A percentile compares a stretch with the other conserved stretches of the same genome.
Conservation (phyloP, 1,140 invertebrate species). For the Drosophila persimilis region DNA sequence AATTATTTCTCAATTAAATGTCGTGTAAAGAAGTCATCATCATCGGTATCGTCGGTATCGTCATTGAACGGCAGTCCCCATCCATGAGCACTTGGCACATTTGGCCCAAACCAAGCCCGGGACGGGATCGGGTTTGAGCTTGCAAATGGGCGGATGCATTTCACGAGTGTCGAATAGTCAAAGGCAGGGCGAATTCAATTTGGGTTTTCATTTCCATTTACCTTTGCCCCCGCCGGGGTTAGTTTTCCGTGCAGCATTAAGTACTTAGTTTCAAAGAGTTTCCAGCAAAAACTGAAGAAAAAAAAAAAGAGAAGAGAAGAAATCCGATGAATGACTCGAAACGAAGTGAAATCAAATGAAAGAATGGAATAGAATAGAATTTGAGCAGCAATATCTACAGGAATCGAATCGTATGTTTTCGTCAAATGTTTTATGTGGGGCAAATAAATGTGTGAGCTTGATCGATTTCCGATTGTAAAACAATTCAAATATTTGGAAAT, state of each 20-base stretch:
- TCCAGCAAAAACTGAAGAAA: constrained; percentile 8
- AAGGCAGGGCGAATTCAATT: constrained; percentile 72
- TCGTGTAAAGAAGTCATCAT: constrained; percentile 72
- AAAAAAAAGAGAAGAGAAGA: too few relatives aligned
- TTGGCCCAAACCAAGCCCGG: constrained; percentile 19
- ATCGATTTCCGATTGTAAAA: too few relatives aligned
- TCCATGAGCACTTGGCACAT: constrained; percentile 67
- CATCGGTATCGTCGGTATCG: constrained; percentile 26
- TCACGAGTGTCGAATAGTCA: constrained; percentile 41
- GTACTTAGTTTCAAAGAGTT: constrained; percentile 55
- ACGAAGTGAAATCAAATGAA: constrained; percentile 17
- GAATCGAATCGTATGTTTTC: background rate
- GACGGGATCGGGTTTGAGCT: too few relatives aligned
- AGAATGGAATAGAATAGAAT: constrained; percentile 6
- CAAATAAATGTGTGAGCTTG: too few relatives aligned
- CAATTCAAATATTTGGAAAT: too few relatives aligned
- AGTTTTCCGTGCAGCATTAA: constrained; percentile 39
- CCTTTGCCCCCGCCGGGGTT: constrained; percentile 36
- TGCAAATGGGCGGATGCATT: constrained; percentile 16
- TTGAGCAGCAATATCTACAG: background rate
- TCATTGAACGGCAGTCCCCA: constrained; percentile 7
- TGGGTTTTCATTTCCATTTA: constrained; percentile 67
- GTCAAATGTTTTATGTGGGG: background rate
- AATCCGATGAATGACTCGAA: background rate
- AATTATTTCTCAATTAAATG: constrained; percentile 82